Evolutionary conservation across 2,888 invertebrate genomes (phyloP).

Genomic region (Zelleria hepariella): DNA sequence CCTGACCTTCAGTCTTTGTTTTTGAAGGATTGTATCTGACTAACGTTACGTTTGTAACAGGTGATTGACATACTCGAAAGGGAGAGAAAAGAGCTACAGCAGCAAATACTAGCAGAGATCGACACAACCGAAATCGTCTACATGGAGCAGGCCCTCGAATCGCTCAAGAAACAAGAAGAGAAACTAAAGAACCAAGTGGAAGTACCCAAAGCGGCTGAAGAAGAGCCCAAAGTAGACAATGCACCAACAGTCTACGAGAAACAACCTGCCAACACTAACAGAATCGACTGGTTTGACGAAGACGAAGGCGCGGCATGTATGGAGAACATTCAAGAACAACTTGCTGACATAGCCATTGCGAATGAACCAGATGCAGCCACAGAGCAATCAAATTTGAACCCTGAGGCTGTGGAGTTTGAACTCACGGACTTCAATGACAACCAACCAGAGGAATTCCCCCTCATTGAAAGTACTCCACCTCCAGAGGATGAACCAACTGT

Average conservation of each 20-base stretch:
- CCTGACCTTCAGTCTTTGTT: neutral
- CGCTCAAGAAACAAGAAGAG: conserved; percentile 72
- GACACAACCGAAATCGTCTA: conserved; percentile 88
- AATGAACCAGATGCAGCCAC: conserved; percentile 13
- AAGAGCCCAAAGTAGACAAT: conserved; percentile 17
- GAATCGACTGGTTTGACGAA: conserved; percentile 57
- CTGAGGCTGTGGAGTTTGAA: conserved; percentile 45
- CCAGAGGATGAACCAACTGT: conserved; percentile 18
- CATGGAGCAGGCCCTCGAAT: conserved; percentile 84
- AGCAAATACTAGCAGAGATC: conserved; percentile 76
- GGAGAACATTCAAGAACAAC: conserved; percentile 34
- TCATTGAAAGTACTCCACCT: conserved; percentile 27
- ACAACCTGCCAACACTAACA: conserved; percentile 39
- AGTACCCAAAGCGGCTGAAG: conserved; percentile 20
- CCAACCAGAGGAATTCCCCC: conserved; percentile 37
- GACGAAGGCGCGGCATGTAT: conserved; percentile 51
- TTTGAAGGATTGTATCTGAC: neutral
- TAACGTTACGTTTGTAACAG: conserved; percentile 40
- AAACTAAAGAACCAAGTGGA: conserved; percentile 26
- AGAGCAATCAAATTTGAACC: conserved; percentile 42
- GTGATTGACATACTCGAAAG: conserved; percentile 79
- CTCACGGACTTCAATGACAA: conserved; percentile 28
- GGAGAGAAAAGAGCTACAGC: conserved; percentile 78
- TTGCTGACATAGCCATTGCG: conserved; percentile 25
- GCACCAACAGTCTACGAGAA: conserved; percentile 40